Percentiles rank a stretch among this genome's conserved stretches.
These are phyloP conservation scores for human DNA, from an alignment of 2,113 vertebrate genomes.

Conservation along the genomic window DNA sequence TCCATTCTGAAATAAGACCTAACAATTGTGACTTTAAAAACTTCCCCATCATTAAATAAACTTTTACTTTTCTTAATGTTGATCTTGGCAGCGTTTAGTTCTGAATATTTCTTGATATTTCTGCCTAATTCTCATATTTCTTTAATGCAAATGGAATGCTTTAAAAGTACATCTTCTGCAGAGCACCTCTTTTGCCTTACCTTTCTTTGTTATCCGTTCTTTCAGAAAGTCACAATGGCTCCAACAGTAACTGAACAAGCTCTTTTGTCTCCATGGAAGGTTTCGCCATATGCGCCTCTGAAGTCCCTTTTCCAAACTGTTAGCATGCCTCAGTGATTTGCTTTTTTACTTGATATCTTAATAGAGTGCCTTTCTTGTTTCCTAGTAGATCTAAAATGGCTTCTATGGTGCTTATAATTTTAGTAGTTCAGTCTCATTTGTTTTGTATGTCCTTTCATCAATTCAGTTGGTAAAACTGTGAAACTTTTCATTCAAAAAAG, in stretches of 20 bases:
- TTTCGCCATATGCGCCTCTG: neutral
- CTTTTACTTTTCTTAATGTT: neutral
- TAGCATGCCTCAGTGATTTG: neutral
- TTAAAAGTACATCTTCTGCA: neutral
- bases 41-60: neutral
- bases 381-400: neutral
- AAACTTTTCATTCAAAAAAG: neutral
- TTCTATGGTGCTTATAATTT: neutral
- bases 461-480: neutral
- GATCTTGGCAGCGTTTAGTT: neutral
- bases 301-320: neutral
- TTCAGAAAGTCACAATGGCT: neutral
- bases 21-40: neutral
- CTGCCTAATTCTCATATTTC: neutral
- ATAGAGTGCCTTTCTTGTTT: neutral
- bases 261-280: neutral
- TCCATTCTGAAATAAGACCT: neutral
- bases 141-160: neutral
- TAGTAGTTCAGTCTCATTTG: neutral
- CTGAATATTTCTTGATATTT: conserved; percentile 2
- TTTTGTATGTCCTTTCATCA: neutral
- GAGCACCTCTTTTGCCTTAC: neutral
- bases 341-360: neutral
- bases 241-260: neutral
- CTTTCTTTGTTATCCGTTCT: neutral